These are phyloP conservation scores for Drosophila testacea DNA, from an alignment of 2,888 invertebrate species.

Conservation along the genomic window DNA sequence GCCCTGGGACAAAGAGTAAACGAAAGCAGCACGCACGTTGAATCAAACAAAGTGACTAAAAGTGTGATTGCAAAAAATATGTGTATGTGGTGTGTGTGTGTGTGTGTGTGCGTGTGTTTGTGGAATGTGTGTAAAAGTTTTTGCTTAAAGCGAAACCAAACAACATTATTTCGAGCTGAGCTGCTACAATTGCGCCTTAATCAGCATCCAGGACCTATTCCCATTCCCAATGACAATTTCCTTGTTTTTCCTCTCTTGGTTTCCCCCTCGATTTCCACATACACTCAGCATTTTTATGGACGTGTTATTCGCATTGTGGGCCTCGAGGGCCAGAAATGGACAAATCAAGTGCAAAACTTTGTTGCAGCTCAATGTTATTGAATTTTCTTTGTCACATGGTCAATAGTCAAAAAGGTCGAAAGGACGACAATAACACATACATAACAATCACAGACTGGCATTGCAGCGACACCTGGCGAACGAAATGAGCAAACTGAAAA, in stretches of 20 bases:
- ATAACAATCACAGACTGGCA: background rate
- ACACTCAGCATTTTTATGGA: constrained; percentile 28
- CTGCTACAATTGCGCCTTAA: constrained; percentile 62
- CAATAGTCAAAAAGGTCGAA: background rate
- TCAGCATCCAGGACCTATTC: constrained; percentile 50
- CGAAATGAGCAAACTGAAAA: background rate
- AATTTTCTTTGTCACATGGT: constrained; percentile 5
- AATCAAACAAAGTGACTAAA: constrained; percentile 22
- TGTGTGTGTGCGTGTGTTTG: background rate
- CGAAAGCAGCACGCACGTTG: constrained; percentile 14
- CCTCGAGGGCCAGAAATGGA: constrained; percentile 17
- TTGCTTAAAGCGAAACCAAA: constrained; percentile 10
- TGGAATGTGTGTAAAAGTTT: background rate
- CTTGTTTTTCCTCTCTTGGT: background rate
- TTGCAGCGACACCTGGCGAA: constrained; percentile 30
- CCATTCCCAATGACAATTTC: constrained; percentile 12
- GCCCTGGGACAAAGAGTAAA: constrained; percentile 25
- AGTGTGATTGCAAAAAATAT: constrained; percentile 4
- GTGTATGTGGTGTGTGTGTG: background rate
- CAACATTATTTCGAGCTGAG: constrained; percentile 31
- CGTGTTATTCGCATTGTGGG: constrained; percentile 17
- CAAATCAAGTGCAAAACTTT: constrained; percentile 46
- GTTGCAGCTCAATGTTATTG: constrained; percentile 38
- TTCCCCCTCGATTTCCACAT: background rate
- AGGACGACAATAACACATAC: background rate